Evolutionary conservation across 1,140 invertebrate species (phyloP).

Genomic region (Meloidogyne hapla): DNA sequence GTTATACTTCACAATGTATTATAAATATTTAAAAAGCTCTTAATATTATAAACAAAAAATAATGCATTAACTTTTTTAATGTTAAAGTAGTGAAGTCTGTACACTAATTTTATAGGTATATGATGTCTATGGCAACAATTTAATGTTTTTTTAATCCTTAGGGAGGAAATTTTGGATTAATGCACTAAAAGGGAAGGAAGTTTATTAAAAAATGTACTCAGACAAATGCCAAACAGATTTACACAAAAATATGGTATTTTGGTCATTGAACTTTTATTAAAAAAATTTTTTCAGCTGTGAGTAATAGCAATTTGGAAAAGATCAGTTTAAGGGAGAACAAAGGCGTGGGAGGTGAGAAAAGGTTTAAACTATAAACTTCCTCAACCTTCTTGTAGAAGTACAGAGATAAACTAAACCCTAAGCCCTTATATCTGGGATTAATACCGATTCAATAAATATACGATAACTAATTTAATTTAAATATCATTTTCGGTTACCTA

Average conservation of each 20-base stretch:
- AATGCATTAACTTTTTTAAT: not conserved
- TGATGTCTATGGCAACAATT: not conserved
- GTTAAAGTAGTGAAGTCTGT: slow-evolving; percentile 3
- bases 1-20: no score
- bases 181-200: not conserved
- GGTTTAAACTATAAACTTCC: no score
- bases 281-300: no score
- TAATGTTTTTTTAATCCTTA: not conserved
- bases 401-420: no score
- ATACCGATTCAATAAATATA: no score
- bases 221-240: not conserved
- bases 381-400: no score
- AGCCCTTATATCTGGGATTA: no score
- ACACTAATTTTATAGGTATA: not conserved
- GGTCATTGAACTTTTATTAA: not conserved
- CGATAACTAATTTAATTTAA: no score
- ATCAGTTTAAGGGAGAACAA: no score
- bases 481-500: no score
- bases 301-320: no score
- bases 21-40: not conserved
- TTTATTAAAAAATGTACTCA: not conserved
- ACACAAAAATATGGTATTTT: not conserved
- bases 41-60: not conserved
- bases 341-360: no score
- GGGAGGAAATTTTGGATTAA: not conserved